Base-by-base conservation (phyloP, 1,140 invertebrate species). In the Bicyclus anynana region DNA sequence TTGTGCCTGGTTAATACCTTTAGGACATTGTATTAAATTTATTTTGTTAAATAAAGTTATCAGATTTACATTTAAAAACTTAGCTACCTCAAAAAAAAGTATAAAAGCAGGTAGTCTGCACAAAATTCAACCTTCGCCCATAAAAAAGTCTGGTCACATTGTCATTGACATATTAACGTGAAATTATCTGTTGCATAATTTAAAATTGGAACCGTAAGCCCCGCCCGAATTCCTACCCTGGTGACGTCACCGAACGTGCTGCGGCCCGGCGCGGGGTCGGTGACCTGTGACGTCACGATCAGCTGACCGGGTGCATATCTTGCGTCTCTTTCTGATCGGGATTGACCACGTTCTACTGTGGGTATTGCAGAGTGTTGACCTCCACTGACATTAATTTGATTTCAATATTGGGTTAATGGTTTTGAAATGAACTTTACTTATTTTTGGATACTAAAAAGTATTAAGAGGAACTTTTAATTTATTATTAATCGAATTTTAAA, bases 221-320 rank as follows among this genome's bases (percentile, higher is more conserved):
- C 54, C 54, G 61, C 54, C 61, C 61, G 47, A 58, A 63, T 63
- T 58, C 54, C 60, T 46, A 42, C 38, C 63, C 51, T 56, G 52
- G 67, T 82, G 79, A 82, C 79, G 77, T 82, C 77, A 80, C 67
- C 37, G 47, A 53, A 65, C 62, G 64, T 67, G 58, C 54, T 65
- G 69, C 69, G 62, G 61, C 69, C 62, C 57, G 51, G 52, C 35
- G 42, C 56, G 64, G 59, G 79, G 77, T 80, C 74, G 69, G 21
- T 65, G 77, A 71, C 77, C 81, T 57, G 62, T 77, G 77, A 82
- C 81, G 79, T 84, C 79, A 82, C 68, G 56, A 82, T 74, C 81
- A 84, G 81, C 81, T 84, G 79, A 67, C 67, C 55, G 56, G 54
- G 29, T 67, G 67, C 68, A 72, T 44, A 10, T 59, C 48, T 59